Evolutionary conservation across 1,140 invertebrate species (phyloP).

Genomic region (silkworm (Bombyx mori)): DNA sequence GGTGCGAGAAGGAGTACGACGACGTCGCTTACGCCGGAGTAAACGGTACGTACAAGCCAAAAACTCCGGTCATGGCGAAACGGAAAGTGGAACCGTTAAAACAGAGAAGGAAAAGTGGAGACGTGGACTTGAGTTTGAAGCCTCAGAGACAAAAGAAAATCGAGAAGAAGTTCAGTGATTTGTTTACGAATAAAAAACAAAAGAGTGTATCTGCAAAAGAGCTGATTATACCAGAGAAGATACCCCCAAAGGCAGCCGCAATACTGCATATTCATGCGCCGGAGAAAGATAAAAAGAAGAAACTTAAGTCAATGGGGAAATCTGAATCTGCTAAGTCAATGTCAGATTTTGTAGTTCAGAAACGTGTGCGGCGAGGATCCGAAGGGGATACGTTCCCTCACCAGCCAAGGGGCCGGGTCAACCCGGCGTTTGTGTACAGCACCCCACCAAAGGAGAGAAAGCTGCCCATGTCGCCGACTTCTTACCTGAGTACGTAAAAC

Average conservation of each 20-base stretch:
- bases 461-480: slow-evolving; percentile 48
- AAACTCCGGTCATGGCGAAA: slow-evolving; percentile 67
- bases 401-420: slow-evolving; percentile 46
- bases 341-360: slow-evolving; percentile 27
- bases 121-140: slow-evolving; percentile 54
- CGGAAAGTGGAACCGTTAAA: slow-evolving; percentile 42
- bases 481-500: slow-evolving; percentile 54
- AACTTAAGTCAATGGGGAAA: slow-evolving; percentile 47
- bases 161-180: slow-evolving; percentile 64
- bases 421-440: slow-evolving; percentile 63
- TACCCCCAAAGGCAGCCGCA: slow-evolving; percentile 73
- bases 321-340: slow-evolving; percentile 49
- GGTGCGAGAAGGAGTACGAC: slow-evolving; percentile 55
- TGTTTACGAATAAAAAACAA: slow-evolving; percentile 57
- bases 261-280: slow-evolving; percentile 71
- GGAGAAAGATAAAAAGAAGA: slow-evolving; percentile 47
- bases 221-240: slow-evolving; percentile 55
- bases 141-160: slow-evolving; percentile 51
- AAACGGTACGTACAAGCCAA: slow-evolving; percentile 66
- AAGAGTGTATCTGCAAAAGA: slow-evolving; percentile 54
- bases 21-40: slow-evolving; percentile 49
- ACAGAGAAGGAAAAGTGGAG: slow-evolving; percentile 50
- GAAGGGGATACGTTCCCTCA: slow-evolving; percentile 47
- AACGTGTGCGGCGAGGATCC: slow-evolving; percentile 42
- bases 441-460: slow-evolving; percentile 61